These are phyloP conservation scores for Habroteleia sp. DNA, from an alignment of 2,888 invertebrate genomes.

Conservation along the genomic window DNA sequence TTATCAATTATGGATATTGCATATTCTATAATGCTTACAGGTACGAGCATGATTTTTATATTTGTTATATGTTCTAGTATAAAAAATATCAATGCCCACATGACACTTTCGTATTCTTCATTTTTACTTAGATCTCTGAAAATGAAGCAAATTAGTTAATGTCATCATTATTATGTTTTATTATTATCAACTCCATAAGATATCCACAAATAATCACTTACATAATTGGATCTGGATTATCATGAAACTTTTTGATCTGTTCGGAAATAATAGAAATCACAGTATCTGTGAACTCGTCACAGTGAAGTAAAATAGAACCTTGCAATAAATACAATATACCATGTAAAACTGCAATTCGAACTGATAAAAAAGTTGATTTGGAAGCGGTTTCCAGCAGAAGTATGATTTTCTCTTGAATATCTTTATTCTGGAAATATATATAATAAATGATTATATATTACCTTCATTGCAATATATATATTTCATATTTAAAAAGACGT, in stretches of 20 bases:
- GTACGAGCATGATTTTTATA: conserved; percentile 84
- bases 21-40: conserved; percentile 83
- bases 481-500: too few relatives aligned
- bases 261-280: conserved; percentile 82
- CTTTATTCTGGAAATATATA: conserved; percentile 82
- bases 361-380: conserved; percentile 84
- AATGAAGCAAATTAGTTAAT: neutral
- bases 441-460: too few relatives aligned
- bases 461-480: too few relatives aligned
- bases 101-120: conserved; percentile 86
- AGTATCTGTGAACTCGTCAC: conserved; percentile 82
- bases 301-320: conserved; percentile 82
- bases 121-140: conserved; percentile 72
- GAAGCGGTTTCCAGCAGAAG: conserved; percentile 84
- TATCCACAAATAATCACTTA: conserved; percentile 72
- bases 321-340: conserved; percentile 87
- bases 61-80: conserved; percentile 87
- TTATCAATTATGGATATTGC: conserved; percentile 81
- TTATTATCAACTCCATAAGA: too few relatives aligned
- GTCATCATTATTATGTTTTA: neutral
- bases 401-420: conserved; percentile 84
- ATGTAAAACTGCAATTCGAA: conserved; percentile 85
- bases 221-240: conserved; percentile 76
- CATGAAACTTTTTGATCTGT: conserved; percentile 82
- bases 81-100: conserved; percentile 90